Evolutionary conservation across 2,113 vertebrate genomes (phyloP).

Genomic region (Salvelinus namaycush): DNA sequence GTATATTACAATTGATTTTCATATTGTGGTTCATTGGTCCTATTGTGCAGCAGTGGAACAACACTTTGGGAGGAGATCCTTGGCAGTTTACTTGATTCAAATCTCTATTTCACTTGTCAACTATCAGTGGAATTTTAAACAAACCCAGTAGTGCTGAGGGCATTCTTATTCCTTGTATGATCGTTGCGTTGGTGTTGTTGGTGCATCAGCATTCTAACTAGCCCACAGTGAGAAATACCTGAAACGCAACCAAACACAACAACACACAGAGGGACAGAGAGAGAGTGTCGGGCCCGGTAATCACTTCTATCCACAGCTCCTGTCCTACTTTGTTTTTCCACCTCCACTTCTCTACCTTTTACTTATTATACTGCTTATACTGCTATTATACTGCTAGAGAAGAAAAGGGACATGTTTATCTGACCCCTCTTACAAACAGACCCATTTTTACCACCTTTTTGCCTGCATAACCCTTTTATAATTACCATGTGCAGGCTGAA

Average conservation of each 20-base stretch:
- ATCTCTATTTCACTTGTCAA: not conserved
- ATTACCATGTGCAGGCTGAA: too few relatives aligned
- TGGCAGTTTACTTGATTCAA: not conserved
- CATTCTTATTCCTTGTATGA: not conserved
- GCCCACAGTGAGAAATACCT: slow-evolving; percentile 1
- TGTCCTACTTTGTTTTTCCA: slow-evolving; percentile 5
- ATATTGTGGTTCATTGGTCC: not conserved
- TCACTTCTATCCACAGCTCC: slow-evolving; percentile 22
- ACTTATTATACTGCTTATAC: too few relatives aligned
- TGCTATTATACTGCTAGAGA: too few relatives aligned
- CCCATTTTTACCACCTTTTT: too few relatives aligned
- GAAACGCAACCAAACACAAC: slow-evolving; percentile 3
- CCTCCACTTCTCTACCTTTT: not conserved
- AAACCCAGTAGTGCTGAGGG: not conserved
- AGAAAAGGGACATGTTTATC: too few relatives aligned
- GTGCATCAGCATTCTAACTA: slow-evolving; percentile 8
- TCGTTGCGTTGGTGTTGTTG: not conserved
- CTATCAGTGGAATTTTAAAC: not conserved
- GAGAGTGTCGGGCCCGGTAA: slow-evolving; percentile 21
- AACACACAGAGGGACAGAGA: not conserved
- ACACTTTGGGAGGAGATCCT: not conserved
- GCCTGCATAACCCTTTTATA: too few relatives aligned
- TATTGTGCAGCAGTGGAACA: not conserved
- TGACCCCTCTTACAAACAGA: too few relatives aligned
- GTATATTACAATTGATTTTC: too few relatives aligned